Base-by-base conservation (phyloP, 2,113 vertebrate genomes). In the Gambusia holbrooki region DNA sequence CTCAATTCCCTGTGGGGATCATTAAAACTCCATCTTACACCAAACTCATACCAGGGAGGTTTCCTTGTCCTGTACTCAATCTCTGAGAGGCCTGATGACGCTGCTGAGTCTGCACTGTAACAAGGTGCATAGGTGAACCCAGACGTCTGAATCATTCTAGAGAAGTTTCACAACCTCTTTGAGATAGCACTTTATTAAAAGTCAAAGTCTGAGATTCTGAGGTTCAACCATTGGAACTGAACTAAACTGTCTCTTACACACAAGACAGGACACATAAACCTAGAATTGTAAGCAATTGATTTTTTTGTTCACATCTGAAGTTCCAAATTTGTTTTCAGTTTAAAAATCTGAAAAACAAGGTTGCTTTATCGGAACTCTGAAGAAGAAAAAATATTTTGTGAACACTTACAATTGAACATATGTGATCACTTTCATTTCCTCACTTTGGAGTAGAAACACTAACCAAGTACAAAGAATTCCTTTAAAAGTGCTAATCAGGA, bases 21-120 rank as follows among this genome's bases (percentile, higher is more conserved):
- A 90, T 90, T 90, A 88, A 80, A 76, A 76, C 87, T 80, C 15
- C 45, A 35, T 71, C 85, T 76, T 27, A 63, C 48, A 1, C 27
- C 74, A 74, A 80, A 82, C 73, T 70, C 69, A 51, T 60, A 45
- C 67, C 60, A 27, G 51, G 76, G 84, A 79, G 77, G 61, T 42
- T 78, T 48, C 62, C 35, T 0, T 5, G 14, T 83, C 75, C 61
- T 32, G 73, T 12, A 9, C 73, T 5, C 5, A 17, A 7, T 48
- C 72, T 78, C 69, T 1, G 13, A 27, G 74, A 74, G 64, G 51
- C 45, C 76, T 42, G 75, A 28, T 30, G 68, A 71, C 64, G 80
- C 62, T 28, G 79, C 82, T 58, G 74, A 60, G 69, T 60, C 32
- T 17, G 66, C 45, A 29, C 28, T 19, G 76, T 82, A 72, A 84